phyloP scores from a whole-genome alignment of 2,113 vertebrate species.

The Nycticryphes semicollaris region DNA sequence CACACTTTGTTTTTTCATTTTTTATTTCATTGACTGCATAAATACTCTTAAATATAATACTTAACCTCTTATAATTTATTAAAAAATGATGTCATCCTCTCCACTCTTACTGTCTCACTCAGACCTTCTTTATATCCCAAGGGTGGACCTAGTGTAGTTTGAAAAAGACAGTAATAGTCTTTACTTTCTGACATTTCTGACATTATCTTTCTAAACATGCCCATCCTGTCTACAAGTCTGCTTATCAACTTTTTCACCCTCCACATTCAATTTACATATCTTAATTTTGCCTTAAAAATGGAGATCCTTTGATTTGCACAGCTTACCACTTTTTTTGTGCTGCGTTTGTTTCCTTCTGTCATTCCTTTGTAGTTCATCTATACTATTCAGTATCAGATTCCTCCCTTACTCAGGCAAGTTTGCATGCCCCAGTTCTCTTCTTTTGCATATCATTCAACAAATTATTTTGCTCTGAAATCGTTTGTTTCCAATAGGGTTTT shows the following conservation, averaged over 20 bases:
- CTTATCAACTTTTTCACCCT: not conserved
- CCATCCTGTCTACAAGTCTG: not conserved
- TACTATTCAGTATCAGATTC: not conserved
- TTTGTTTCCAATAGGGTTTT: not conserved
- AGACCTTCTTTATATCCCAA: not conserved
- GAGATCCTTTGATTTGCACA: not conserved
- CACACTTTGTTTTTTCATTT: not conserved
- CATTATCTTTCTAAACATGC: not conserved
- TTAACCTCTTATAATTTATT: not conserved
- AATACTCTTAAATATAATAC: not conserved
- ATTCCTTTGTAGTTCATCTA: not conserved
- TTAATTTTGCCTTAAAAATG: not conserved
- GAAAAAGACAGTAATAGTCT: not conserved
- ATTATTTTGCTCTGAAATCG: not conserved
- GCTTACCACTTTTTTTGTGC: not conserved
- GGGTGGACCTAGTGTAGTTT: accelerated
- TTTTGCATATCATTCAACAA: not conserved
- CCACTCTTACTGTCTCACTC: not conserved
- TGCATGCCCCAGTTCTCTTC: not conserved
- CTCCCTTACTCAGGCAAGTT: not conserved
- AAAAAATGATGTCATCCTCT: not conserved
- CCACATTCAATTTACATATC: not conserved
- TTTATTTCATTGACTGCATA: not conserved
- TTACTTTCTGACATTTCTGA: too few species aligned
- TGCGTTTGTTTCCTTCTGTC: not conserved